A percentile compares a stretch with the other conserved stretches of the same genome.
Evolutionary conservation across 2,888 invertebrate species (phyloP).

Genomic region (Ormyrus pomaceus): DNA sequence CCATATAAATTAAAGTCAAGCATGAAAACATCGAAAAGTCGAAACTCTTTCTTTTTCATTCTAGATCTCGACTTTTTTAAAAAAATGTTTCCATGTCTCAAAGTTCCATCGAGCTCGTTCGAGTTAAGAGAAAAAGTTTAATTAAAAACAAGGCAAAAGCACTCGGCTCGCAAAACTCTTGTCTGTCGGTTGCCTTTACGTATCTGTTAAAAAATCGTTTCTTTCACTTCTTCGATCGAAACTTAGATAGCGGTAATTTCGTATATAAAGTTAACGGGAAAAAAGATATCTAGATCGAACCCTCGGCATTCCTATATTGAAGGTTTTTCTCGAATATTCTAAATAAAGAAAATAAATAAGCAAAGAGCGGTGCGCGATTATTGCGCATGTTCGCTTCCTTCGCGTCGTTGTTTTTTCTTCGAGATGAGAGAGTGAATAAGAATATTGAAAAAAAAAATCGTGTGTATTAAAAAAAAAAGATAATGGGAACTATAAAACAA

Average conservation of each 20-base stretch:
- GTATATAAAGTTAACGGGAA: constrained; percentile 60
- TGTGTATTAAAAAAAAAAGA: constrained; percentile 52
- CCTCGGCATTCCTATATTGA: constrained; percentile 70
- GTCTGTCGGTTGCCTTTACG: constrained; percentile 58
- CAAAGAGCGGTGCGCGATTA: constrained; percentile 51
- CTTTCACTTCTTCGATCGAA: constrained; percentile 59
- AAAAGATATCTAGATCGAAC: constrained; percentile 66
- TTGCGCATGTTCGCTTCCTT: constrained; percentile 60
- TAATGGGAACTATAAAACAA: constrained; percentile 57
- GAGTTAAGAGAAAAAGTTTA: constrained; percentile 30
- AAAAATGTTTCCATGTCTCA: constrained; percentile 55
- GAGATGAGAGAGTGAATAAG: constrained; percentile 57
- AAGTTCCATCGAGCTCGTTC: constrained; percentile 57
- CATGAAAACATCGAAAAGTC: constrained; percentile 57
- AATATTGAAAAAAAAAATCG: constrained; percentile 48
- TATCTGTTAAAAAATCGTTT: constrained; percentile 58
- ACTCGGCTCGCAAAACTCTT: constrained; percentile 55
- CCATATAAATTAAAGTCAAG: constrained; percentile 53
- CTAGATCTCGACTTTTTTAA: constrained; percentile 58
- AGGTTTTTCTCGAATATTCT: constrained; percentile 62
- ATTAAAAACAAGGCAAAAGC: constrained; percentile 39
- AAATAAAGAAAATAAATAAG: constrained; percentile 56
- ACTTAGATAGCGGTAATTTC: constrained; percentile 59
- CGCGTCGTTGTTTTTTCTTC: constrained; percentile 67
- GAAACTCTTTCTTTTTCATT: constrained; percentile 55